Evolutionary conservation across 2,888 invertebrate species (phyloP), one percentile per base, ranked within the genome.

Genomic region (Cerastis rubricosa): DNA sequence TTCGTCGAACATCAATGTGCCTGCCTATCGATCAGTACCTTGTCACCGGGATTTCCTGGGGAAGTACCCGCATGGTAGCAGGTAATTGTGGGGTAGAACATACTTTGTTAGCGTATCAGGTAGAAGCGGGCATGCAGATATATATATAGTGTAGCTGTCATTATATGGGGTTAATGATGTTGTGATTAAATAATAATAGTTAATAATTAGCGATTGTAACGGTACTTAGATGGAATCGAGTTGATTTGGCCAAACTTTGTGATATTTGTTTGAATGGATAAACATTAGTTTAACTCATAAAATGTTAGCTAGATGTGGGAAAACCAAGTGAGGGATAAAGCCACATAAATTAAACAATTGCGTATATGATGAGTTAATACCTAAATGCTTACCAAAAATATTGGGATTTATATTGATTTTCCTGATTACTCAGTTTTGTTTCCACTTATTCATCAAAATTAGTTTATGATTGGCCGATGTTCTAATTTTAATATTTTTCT

Each of bases 1-100:
- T 70, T 47, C 61, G 49, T 70, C 51, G 66, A 78, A 71, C 63
- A 11, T 76, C 64, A 79, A 71, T 66, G 43, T 22, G 12, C 8
- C 49, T 54, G 64, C 22, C 71, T 81, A 86, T 83, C 83, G 81
- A 88, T 76, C 73, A 78, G 17, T 51, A 72, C 63, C 71, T 66
- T 81, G 87, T 85, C 85, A 84, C 78, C 72, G 90, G 90, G 80
- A 85, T 89, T 91, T 84, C 91, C 91, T 61, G 67, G 82, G 83
- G 70, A 77, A 81, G 74, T 78, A 43, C 81, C 75, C 81, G 78
- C 74, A 80, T 85, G 80, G 69, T 54, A 11, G 14, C 54, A 19
- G 47, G 69, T 85, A 79, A 85, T 85, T 78, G 75, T 19, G 61
- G 65, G 61, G 66, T 75, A 73, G 49, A 45, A 45, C 43, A 40